Evolutionary conservation across 1,140 invertebrate genomes (phyloP), one percentile per base, ranked within the genome.

Genomic region (Luehdorfia chinensis): DNA sequence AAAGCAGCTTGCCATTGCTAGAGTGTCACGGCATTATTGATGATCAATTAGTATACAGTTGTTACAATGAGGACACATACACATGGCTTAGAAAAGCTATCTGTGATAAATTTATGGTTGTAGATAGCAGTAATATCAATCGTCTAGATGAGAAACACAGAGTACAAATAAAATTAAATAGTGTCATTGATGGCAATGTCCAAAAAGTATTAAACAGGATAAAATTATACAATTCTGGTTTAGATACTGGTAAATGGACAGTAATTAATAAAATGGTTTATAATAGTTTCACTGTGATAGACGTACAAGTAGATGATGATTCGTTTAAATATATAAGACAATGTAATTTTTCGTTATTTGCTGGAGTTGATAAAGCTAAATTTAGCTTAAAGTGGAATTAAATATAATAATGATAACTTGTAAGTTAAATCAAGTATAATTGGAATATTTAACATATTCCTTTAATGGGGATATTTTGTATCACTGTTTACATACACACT

Each of bases 21-120:
- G 57, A 69, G 15, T 76, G 67, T 33, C 48, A 59, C 19, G 69
- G 73, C 2, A 13, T 61, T 3, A 48, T 63, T 52, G 39, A 64
- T 31, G 58, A 54, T 28, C 50, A 43, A 0, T 25, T 76, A 7
- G 11, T 67, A 0, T 73, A 73, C 11, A 53, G 47, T 47, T 76
- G 67, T 33, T 58, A 66, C 11, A 45, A 55, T n/a, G 50, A 62
- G 27, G 32, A 53, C 3, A 46, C 45, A 0, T 58, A 33, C 1
- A 11, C 27, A 0, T 66, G 49, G 39, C 12, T 66, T 1, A 18
- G 30, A 30, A 28, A 13, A 11, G 15, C 30, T 16, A 7, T 43
- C 9, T n/a, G 9, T 2, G 39, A 43, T 8, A 15, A 43, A 18
- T 43, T 28, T 16, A 1, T 11, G 11, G 15, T 43, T 9, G 7